Conservation (phyloP, 2,113 vertebrate species). For the Rynchops niger region DNA sequence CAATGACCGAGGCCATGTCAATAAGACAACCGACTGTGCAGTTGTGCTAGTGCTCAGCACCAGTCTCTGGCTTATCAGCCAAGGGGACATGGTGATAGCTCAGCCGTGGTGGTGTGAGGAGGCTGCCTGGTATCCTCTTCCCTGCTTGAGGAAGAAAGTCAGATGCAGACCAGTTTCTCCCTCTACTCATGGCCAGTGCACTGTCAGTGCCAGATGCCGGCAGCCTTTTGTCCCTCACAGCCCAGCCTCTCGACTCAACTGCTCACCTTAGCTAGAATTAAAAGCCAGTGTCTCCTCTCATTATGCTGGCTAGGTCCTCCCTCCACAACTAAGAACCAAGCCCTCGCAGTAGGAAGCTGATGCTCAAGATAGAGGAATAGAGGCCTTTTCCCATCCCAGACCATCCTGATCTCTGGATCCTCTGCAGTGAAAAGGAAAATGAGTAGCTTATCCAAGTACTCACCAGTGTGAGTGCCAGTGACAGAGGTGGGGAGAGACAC, state of each 20-base stretch:
- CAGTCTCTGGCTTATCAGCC: background rate
- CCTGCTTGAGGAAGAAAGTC: background rate
- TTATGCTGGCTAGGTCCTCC: background rate
- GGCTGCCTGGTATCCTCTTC: background rate
- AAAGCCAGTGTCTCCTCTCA: background rate
- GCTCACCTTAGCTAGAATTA: background rate
- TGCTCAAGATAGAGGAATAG: background rate
- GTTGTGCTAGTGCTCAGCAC: background rate
- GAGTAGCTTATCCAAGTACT: background rate
- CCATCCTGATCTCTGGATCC: background rate
- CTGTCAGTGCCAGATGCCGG: background rate
- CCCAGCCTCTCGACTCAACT: background rate
- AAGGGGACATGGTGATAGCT: background rate
- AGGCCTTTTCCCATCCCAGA: background rate
- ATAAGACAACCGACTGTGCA: background rate
- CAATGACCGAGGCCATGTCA: accelerated
- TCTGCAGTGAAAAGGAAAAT: background rate
- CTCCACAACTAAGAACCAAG: background rate
- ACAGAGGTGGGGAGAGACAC: background rate
- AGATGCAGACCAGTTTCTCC: background rate
- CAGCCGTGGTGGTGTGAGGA: background rate
- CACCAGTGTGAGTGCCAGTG: background rate
- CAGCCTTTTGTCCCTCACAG: background rate
- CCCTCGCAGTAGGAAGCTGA: background rate
- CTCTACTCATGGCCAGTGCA: background rate